These are phyloP conservation scores for Onthophagus sagittarius DNA, from an alignment of 2,888 invertebrate species.

Conservation along the genomic window DNA sequence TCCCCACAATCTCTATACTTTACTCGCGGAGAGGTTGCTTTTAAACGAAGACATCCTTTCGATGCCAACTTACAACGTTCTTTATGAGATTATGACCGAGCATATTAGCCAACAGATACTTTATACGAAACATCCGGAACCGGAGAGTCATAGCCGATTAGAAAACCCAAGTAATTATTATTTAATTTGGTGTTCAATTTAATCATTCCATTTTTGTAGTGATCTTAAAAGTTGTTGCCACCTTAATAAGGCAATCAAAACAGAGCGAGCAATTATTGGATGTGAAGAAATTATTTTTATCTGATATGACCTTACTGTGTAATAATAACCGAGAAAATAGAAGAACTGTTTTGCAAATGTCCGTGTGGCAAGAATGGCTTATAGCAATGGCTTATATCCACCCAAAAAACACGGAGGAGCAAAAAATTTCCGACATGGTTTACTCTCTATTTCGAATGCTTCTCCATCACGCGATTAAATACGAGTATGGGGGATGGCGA, in stretches of 20 bases:
- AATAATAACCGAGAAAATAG: conserved; percentile 96
- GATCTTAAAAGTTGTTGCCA: conserved; percentile 98
- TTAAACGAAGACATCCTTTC: conserved; percentile 86
- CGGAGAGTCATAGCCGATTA: conserved; percentile 88
- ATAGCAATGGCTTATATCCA: conserved; percentile 98
- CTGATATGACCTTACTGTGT: conserved; percentile 97
- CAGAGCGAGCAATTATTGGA: conserved; percentile 86
- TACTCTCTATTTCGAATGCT: conserved; percentile 96
- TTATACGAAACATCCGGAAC: conserved; percentile 91
- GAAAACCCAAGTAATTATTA: conserved; percentile 89
- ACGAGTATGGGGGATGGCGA: conserved; percentile 99
- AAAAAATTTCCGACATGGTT: conserved; percentile 97
- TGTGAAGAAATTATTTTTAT: conserved; percentile 93
- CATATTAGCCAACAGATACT: conserved; percentile 93
- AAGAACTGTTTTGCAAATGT: conserved; percentile 97
- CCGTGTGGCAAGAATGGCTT: conserved; percentile 99
- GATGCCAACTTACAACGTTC: conserved; percentile 94
- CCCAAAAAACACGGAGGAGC: conserved; percentile 91
- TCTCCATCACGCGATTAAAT: conserved; percentile 97
- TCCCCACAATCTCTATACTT: conserved; percentile 95
- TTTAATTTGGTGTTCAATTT: no score
- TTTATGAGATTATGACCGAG: conserved; percentile 98
- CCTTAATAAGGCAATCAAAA: conserved; percentile 93
- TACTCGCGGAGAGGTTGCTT: conserved; percentile 88
- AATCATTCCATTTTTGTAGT: conserved; percentile 61